Conservation (phyloP, 2,888 invertebrate species). For the Conus canariensis region DNA sequence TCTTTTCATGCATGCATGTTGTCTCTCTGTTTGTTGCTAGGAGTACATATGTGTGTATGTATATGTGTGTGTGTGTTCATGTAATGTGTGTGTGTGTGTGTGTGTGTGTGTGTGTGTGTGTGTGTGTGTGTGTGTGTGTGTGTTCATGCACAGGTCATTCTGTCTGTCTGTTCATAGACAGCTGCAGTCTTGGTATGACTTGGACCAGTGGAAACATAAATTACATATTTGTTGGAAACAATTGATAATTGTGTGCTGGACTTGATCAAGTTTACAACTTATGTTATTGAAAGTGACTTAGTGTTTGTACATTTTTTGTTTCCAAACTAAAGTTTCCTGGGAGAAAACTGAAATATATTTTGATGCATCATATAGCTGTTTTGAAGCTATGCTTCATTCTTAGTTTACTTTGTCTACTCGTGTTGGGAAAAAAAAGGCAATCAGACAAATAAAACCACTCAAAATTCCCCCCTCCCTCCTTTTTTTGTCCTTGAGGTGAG, state of each 20-base stretch:
- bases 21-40: too few relatives aligned
- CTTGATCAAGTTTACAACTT: not conserved
- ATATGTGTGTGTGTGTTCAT: not conserved
- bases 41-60: too few relatives aligned
- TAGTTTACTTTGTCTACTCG: too few relatives aligned
- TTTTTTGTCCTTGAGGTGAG: too few relatives aligned
- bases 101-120: conserved; percentile 12
- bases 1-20: too few relatives aligned
- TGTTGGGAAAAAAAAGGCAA: too few relatives aligned
- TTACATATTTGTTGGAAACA: not conserved
- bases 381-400: too few relatives aligned
- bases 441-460: too few relatives aligned
- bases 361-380: too few relatives aligned
- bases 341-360: too few relatives aligned
- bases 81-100: not conserved
- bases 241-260: not conserved
- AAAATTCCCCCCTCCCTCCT: too few relatives aligned
- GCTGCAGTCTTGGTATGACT: not conserved
- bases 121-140: not conserved
- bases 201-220: not conserved
- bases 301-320: not conserved
- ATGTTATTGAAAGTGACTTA: not conserved
- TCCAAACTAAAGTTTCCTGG: not conserved
- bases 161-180: not conserved
- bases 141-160: not conserved